A percentile compares a stretch with the other conserved stretches of the same genome.
Conservation (phyloP, 1,140 invertebrate species). For the Drosophila yakuba region DNA sequence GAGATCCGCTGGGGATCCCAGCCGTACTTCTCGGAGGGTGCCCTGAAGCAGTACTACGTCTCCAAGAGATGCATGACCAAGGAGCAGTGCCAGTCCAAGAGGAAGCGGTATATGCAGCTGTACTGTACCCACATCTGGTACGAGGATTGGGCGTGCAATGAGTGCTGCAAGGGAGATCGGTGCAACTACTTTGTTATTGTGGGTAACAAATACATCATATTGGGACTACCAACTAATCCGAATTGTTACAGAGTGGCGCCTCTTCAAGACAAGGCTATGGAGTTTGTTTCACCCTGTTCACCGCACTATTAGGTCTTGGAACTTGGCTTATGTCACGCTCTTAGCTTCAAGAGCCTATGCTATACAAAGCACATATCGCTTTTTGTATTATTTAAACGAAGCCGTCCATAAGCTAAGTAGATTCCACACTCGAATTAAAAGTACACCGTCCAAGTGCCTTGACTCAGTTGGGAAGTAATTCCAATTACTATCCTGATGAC, state of each 20-base stretch:
- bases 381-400: slow-evolving; percentile 17
- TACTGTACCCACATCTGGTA: slow-evolving; percentile 98
- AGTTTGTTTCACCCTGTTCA: slow-evolving; percentile 1
- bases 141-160: slow-evolving; percentile 98
- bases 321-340: slow-evolving; percentile 9
- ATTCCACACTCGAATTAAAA: slow-evolving; percentile 36
- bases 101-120: slow-evolving; percentile 88
- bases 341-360: slow-evolving; percentile 15
- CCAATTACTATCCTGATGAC: background rate
- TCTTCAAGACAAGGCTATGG: background rate
- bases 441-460: slow-evolving; percentile 58
- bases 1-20: slow-evolving; percentile 96
- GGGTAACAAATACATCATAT: slow-evolving; percentile 85
- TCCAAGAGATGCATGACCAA: slow-evolving; percentile 95
- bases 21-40: slow-evolving; percentile 97
- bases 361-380: slow-evolving; percentile 17
- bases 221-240: background rate
- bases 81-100: slow-evolving; percentile 90
- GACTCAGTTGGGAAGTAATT: background rate
- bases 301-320: slow-evolving; percentile 25
- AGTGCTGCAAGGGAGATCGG: slow-evolving; percentile 98
- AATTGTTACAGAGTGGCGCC: slow-evolving; percentile 55
- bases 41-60: slow-evolving; percentile 97
- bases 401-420: slow-evolving; percentile 50
- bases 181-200: slow-evolving; percentile 99